Percentiles rank a stretch among this genome's conserved stretches.
Evolutionary conservation across 2,888 invertebrate genomes (phyloP).

Genomic region (Cosmia trapezina): DNA sequence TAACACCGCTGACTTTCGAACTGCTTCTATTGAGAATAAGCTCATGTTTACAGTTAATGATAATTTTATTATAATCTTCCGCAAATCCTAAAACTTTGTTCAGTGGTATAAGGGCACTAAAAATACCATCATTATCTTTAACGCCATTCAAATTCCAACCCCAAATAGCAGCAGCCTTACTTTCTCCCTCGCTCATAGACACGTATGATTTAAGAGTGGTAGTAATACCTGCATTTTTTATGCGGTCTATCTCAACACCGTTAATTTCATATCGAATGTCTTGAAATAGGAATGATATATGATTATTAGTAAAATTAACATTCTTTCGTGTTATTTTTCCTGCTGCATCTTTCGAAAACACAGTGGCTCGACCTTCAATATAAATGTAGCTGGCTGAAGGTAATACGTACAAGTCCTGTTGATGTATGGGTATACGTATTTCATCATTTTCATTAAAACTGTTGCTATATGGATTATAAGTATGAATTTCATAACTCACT

Average conservation of each 20-base stretch:
- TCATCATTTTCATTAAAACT: too few relatives aligned
- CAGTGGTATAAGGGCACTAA: not conserved
- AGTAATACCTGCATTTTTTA: not conserved
- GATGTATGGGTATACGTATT: too few relatives aligned
- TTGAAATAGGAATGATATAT: slow-evolving; percentile 4
- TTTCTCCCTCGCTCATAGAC: slow-evolving; percentile 9
- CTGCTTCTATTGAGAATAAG: slow-evolving; percentile 1
- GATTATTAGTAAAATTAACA: too few relatives aligned
- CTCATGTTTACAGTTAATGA: not conserved
- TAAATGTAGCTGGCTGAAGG: too few relatives aligned
- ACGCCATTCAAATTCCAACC: slow-evolving; percentile 2
- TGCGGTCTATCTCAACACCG: not conserved
- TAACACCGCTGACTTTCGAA: not conserved
- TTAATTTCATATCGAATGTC: slow-evolving; percentile 6
- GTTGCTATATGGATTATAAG: too few relatives aligned
- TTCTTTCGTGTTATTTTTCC: too few relatives aligned
- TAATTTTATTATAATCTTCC: slow-evolving; percentile 1
- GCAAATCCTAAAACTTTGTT: not conserved
- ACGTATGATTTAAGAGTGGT: slow-evolving; percentile 9
- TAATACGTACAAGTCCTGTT: too few relatives aligned
- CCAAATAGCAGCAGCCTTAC: not conserved
- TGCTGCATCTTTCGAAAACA: too few relatives aligned
- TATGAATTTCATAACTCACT: too few relatives aligned
- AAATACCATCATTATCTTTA: not conserved
- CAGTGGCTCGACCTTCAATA: too few relatives aligned